Percentiles rank a stretch among this genome's conserved stretches.
These are phyloP conservation scores for Chrysochloris asiatica DNA, from an alignment of 2,113 vertebrate species.

Conservation along the genomic window DNA sequence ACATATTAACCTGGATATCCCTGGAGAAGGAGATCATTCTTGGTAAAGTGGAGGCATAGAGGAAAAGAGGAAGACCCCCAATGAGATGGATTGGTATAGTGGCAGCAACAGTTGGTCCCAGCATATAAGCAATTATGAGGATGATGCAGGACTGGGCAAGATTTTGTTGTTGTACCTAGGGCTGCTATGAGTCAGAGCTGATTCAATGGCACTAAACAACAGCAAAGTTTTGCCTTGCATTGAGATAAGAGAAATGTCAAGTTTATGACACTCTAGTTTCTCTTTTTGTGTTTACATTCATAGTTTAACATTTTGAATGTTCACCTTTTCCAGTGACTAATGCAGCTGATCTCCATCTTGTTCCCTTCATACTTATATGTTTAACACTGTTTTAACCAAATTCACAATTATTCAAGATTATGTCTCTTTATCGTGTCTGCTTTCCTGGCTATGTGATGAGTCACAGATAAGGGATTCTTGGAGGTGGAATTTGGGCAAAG, in stretches of 20 bases:
- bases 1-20: too few relatives aligned
- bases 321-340: neutral
- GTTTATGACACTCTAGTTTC: neutral
- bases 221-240: neutral
- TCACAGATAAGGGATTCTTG: neutral
- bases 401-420: neutral
- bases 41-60: too few relatives aligned
- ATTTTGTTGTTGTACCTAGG: too few relatives aligned
- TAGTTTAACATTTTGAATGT: neutral
- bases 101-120: too few relatives aligned
- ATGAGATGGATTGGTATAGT: too few relatives aligned
- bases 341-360: neutral
- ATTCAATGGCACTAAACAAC: too few relatives aligned
- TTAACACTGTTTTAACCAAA: neutral
- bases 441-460: neutral
- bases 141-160: neutral
- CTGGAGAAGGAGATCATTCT: too few relatives aligned
- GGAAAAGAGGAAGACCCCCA: too few relatives aligned
- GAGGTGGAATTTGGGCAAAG: neutral
- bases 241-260: neutral
- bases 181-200: too few relatives aligned
- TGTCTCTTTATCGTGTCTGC: neutral
- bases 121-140: neutral
- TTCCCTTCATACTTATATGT: neutral
- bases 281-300: neutral